These are phyloP conservation scores for Lysandra bellargus DNA, from an alignment of 2,888 invertebrate species.

Conservation along the genomic window DNA sequence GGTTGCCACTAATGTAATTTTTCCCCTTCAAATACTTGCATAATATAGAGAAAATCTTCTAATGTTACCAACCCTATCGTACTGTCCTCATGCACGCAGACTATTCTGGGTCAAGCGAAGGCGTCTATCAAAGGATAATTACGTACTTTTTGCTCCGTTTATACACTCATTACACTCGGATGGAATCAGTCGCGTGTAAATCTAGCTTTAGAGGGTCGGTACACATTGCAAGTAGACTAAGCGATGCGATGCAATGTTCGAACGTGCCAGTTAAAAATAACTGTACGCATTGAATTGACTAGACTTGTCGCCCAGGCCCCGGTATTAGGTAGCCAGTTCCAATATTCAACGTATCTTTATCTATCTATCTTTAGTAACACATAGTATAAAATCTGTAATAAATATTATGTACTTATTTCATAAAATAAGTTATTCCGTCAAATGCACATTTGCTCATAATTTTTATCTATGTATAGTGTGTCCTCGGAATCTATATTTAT, in stretches of 20 bases:
- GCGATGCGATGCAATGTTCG: too few relatives aligned
- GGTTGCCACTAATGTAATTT: background rate
- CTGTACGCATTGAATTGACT: too few relatives aligned
- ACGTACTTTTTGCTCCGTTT: background rate
- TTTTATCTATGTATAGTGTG: background rate
- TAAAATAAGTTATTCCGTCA: background rate
- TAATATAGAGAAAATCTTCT: background rate
- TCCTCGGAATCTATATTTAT: background rate
- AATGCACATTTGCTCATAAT: background rate
- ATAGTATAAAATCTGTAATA: too few relatives aligned
- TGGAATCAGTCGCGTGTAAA: background rate
- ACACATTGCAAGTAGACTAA: too few relatives aligned
- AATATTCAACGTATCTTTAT: too few relatives aligned
- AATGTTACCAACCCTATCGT: background rate
- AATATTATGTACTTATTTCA: background rate
- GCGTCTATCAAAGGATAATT: slow-evolving; percentile 13
- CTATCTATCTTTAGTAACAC: too few relatives aligned
- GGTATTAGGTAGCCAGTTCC: too few relatives aligned
- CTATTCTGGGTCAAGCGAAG: slow-evolving; percentile 9
- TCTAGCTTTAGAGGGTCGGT: background rate
- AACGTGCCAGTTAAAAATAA: too few relatives aligned
- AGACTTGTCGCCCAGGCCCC: too few relatives aligned
- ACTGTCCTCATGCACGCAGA: slow-evolving; percentile 4
- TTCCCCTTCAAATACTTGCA: background rate
- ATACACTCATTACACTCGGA: background rate